phyloP scores from a whole-genome alignment of 2,113 vertebrate genomes.

The Aspiorhynchus laticeps region DNA sequence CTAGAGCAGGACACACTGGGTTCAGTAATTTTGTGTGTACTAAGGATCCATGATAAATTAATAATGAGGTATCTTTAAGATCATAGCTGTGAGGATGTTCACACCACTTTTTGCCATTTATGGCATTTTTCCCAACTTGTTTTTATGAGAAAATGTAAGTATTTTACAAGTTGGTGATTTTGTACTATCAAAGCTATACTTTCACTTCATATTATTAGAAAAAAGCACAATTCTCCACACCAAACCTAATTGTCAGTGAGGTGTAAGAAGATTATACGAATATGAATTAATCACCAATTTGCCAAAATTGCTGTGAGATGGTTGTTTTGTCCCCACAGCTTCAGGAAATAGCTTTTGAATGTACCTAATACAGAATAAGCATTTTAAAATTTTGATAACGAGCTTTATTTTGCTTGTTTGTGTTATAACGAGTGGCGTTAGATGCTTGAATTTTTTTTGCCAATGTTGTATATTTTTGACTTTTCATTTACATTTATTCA shows the following conservation, averaged over 20 bases:
- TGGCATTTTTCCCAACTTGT: not conserved
- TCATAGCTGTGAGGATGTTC: not conserved
- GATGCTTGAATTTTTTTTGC: not conserved
- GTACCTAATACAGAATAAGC: not conserved
- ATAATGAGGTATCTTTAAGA: conserved; percentile 7
- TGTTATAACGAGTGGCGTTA: not conserved
- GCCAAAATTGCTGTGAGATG: too few species aligned
- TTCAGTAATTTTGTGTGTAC: conserved; percentile 19
- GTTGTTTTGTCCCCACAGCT: not conserved
- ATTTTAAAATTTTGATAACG: not conserved
- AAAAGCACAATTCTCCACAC: too few species aligned
- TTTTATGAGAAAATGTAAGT: not conserved
- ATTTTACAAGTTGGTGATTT: not conserved
- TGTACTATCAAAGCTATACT: not conserved
- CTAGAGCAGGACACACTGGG: conserved; percentile 14
- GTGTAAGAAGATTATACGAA: too few species aligned
- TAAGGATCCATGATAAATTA: conserved; percentile 28
- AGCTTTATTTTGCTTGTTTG: not conserved
- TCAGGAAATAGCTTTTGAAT: not conserved
- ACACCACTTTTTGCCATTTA: not conserved
- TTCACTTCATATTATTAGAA: too few species aligned
- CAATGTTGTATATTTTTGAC: not conserved
- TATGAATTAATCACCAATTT: too few species aligned
- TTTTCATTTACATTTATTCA: too few species aligned
- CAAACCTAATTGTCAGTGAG: too few species aligned